Evolutionary conservation across 2,888 invertebrate species (phyloP), one percentile per base, ranked within the genome.

Genomic region (Xylota sylvarum): DNA sequence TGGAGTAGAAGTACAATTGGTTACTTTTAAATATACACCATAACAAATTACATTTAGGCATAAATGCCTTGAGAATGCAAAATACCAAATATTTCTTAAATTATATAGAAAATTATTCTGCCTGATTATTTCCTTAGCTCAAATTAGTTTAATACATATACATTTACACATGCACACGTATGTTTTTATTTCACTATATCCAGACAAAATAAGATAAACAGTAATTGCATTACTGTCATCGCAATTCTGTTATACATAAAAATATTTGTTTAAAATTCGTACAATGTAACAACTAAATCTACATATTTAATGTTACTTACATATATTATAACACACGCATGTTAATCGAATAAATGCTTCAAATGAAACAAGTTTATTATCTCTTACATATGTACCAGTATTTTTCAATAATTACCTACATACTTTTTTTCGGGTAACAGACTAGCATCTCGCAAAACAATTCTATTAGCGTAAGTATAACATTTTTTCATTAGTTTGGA

Each of bases 241-340:
- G 55, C 70, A 70, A 72, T 17, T 55, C 35, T 70, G 78, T 69
- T 70, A 60, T 69, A 52, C 43, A 78, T 72, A 72, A 64, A 77
- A 77, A 88, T 73, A 87, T 65, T 81, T 76, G 76, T 72, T 88
- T 90, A 89, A 64, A 88, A 89, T 89, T 88, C 89, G 89, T 88
- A 88, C 88, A 88, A 23, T 62, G 52, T 35, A 52, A 52, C 46
- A 64, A 88, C 62, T 52, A 60, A 65, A 14, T 48, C 40, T 37
- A 52, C 37, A 52, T 50, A 52, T 52, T 37, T 48, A 70, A 19
- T 88, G 89, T 88, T 89, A 90, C 90, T 90, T 90, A n/a, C n/a
- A n/a, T n/a, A 90, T 90, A 91, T 90, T 91, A 89, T 90, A 90
- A 91, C 89, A 88, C 90, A 90, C 90, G 90, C 90, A 90, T 90